Evolutionary conservation across 2,797 vertebrate species (phyloP).

Genomic region (Ibycter americanus): DNA sequence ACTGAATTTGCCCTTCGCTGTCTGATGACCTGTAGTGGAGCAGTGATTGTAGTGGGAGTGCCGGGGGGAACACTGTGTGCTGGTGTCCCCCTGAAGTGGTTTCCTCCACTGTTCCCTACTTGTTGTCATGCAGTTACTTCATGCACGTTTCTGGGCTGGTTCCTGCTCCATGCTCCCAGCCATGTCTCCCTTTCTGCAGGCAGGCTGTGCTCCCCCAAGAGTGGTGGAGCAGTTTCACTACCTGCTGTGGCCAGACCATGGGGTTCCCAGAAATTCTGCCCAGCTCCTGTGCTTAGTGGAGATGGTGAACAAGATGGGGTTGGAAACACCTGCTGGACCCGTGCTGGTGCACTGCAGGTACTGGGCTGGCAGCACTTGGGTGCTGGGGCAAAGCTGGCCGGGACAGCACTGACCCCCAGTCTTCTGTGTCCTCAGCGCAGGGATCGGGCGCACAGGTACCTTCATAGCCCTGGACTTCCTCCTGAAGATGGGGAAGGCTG

Average conservation of each 20-base stretch:
- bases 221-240: conserved; percentile 65
- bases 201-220: conserved; percentile 35
- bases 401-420: neutral
- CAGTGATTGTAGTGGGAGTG: neutral
- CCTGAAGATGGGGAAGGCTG: conserved; percentile 50
- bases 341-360: conserved; percentile 73
- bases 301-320: conserved; percentile 12
- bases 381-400: neutral
- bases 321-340: neutral
- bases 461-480: conserved; percentile 66
- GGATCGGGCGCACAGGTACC: conserved; percentile 66
- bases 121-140: neutral
- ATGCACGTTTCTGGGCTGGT: neutral
- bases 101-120: neutral
- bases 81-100: neutral
- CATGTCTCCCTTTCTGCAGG: neutral
- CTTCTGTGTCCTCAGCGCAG: conserved; percentile 34
- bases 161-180: neutral
- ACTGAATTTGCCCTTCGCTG: neutral
- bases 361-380: fast-evolving
- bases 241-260: conserved; percentile 60
- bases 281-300: conserved; percentile 54
- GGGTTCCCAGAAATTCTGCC: conserved; percentile 49
- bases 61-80: neutral
- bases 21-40: neutral